Percentiles rank a stretch among this genome's conserved stretches.
Evolutionary conservation across 1,140 invertebrate genomes (phyloP).

Genomic region (Sweltsa coloradensis): DNA sequence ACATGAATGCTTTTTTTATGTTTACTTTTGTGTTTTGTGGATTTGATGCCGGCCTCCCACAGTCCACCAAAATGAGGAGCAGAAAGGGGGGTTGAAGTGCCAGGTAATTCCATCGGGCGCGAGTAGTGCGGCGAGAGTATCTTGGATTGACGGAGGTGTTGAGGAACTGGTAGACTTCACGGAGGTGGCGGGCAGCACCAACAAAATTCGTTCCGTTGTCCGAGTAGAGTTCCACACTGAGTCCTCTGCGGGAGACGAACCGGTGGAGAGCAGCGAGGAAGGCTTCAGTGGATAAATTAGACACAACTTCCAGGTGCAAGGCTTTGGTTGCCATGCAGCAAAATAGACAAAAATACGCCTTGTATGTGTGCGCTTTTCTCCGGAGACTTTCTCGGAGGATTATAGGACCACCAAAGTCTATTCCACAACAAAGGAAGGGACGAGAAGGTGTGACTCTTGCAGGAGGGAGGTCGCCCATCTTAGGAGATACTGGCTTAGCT

Average conservation of each 20-base stretch:
- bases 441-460: too few species aligned
- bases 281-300: slow-evolving; percentile 12
- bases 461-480: too few species aligned
- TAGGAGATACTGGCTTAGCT: too few species aligned
- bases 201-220: slow-evolving; percentile 26
- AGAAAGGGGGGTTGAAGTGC: slow-evolving; percentile 24
- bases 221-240: slow-evolving; percentile 13
- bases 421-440: too few species aligned
- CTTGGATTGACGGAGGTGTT: background rate
- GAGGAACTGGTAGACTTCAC: background rate
- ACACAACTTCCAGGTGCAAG: slow-evolving; percentile 19
- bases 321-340: slow-evolving; percentile 17
- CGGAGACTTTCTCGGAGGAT: too few species aligned
- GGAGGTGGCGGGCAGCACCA: slow-evolving; percentile 13
- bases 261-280: background rate
- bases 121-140: background rate
- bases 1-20: too few species aligned
- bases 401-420: too few species aligned
- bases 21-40: too few species aligned
- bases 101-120: slow-evolving; percentile 11
- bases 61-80: slow-evolving; percentile 25
- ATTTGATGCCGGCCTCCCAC: slow-evolving; percentile 26
- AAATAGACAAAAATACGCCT: too few species aligned
- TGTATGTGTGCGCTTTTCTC: too few species aligned
- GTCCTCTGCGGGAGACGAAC: slow-evolving; percentile 13